Percentiles rank a stretch among this genome's conserved stretches.
Conservation (phyloP, 2,888 invertebrate species). For the Noctua janthina region DNA sequence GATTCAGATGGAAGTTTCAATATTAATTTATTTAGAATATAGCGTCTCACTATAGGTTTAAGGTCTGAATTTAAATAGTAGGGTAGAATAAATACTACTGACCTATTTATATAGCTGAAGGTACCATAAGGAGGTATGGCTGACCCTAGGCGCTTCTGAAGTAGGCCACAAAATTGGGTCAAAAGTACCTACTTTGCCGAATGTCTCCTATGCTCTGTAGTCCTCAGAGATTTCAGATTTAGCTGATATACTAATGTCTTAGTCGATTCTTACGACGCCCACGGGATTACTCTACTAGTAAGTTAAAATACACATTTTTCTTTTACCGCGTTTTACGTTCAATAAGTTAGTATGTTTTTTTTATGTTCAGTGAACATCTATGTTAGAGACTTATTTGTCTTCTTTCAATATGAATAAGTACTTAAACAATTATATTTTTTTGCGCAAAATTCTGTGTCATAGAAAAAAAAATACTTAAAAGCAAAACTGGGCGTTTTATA, state of each 20-base stretch:
- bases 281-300: conserved; percentile 9
- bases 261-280: conserved; percentile 32
- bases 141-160: background rate
- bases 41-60: background rate
- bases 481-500: background rate
- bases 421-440: too few species aligned
- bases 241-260: conserved; percentile 44
- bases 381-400: background rate
- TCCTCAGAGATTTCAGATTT: conserved; percentile 38
- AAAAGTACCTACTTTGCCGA: conserved; percentile 13
- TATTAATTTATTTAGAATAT: conserved; percentile 20
- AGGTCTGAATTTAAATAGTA: conserved; percentile 9
- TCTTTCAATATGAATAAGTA: background rate
- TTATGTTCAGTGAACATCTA: background rate
- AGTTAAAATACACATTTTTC: conserved; percentile 24
- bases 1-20: conserved; percentile 4
- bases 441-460: background rate
- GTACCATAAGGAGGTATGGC: background rate
- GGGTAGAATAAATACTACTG: background rate
- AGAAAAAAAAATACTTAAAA: background rate
- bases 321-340: background rate
- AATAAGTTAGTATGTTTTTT: background rate
- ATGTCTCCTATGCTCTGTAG: background rate
- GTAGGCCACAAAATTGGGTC: background rate
- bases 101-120: background rate